Base-by-base conservation (phyloP, 2,797 vertebrate species). In the Salarias fasciatus region DNA sequence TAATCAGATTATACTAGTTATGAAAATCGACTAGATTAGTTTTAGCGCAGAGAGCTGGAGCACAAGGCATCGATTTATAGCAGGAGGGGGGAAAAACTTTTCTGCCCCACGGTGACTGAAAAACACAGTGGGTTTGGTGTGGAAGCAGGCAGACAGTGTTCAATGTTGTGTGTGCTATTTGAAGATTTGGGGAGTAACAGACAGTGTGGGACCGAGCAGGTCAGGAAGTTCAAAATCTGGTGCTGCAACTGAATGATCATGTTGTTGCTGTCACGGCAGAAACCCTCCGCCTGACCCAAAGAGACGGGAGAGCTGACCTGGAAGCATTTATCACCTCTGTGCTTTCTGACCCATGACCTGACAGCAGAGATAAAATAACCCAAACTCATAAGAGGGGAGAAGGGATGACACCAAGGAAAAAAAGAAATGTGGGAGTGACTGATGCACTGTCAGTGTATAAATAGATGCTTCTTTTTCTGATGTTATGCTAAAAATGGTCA, bases 1-100 rank as follows among this genome's bases (percentile, higher is more conserved):
- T 87, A 88, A 89, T 83, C 79, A 84, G 82, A 85, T 88, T 89
- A 87, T 53, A 55, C 59, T 76, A 80, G 82, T 87, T 87, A 87
- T 89, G 83, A 88, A 88, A 87, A 80, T 88, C 79, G 84, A 69
- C 75, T 47, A 69, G 74, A 87, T 86, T 85, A 80, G 84, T 70
- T 72, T 78, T 72, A 72, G 76, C 29, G 53, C 1, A 1, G 33
- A 54, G 63, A 68, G 65, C 73, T 10, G 3, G 60, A 78, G 72
- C 59, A 86, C 82, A 87, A 84, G 72, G 80, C 72, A 77, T 70
- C 35, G 68, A 77, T 83, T 86, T 75, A 82, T 80, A 72, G 69
- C 6, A 3, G 63, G 80, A 63, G 56, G 77, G 12, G 53, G 47
- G 63, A 76, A n/a, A n/a, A n/a, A 37, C 52, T 69, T 67, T 80